Evolutionary conservation across 2,113 vertebrate species (phyloP).

Genomic region (Poecile atricapillus): DNA sequence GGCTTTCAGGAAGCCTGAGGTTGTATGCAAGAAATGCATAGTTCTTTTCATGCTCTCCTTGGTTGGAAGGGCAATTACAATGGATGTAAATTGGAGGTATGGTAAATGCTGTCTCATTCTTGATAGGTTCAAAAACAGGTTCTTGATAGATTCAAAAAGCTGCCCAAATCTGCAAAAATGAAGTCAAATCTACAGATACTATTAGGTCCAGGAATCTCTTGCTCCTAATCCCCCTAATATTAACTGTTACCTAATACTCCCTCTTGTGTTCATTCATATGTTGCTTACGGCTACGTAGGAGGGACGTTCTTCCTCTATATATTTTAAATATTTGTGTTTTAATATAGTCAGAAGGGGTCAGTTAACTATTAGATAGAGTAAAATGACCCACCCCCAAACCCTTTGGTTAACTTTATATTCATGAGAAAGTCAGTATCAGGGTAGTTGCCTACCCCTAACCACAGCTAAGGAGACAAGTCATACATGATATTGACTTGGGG

Average conservation of each 20-base stretch:
- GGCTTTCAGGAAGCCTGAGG: neutral
- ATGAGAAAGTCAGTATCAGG: neutral
- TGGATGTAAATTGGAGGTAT: neutral
- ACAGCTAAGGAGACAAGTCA: neutral
- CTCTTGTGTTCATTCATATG: constrained; percentile 27
- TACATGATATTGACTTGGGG: neutral
- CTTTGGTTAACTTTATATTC: neutral
- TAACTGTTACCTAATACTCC: neutral
- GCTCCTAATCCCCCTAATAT: neutral
- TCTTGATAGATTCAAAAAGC: neutral
- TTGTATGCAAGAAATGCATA: neutral
- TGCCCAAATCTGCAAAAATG: neutral
- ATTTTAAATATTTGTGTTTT: neutral
- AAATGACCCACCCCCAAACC: neutral
- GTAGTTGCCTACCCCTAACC: neutral
- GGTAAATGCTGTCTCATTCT: neutral
- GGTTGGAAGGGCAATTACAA: neutral
- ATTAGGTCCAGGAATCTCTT: neutral
- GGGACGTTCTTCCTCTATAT: neutral
- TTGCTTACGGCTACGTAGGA: neutral
- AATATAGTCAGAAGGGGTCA: neutral
- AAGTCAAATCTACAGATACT: neutral
- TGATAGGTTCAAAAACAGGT: too few relatives aligned
- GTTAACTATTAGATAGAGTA: neutral
- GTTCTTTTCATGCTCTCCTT: neutral